These are phyloP conservation scores for Ptilodon capucinus DNA, from an alignment of 2,888 invertebrate genomes.

Conservation along the genomic window DNA sequence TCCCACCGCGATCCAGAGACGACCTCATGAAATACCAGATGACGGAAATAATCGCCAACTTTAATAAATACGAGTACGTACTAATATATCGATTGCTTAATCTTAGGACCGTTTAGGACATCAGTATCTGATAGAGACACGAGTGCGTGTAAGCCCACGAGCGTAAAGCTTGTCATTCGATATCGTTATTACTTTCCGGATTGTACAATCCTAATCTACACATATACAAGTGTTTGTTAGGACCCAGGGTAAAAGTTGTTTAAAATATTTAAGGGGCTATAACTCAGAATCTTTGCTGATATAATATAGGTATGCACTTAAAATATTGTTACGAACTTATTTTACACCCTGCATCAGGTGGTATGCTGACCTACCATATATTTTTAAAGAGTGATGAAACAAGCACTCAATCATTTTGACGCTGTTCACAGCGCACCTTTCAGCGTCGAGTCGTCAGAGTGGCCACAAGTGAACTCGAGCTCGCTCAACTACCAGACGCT, in stretches of 20 bases:
- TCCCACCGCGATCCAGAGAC: conserved; percentile 21
- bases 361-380: too few relatives aligned
- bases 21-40: conserved; percentile 31
- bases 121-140: neutral
- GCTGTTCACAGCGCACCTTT: neutral
- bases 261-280: too few relatives aligned
- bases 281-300: too few relatives aligned
- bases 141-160: neutral
- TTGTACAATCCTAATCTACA: neutral
- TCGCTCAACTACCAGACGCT: neutral
- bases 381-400: neutral
- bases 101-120: too few relatives aligned
- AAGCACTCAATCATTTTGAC: too few relatives aligned
- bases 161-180: neutral
- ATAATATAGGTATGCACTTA: too few relatives aligned
- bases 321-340: too few relatives aligned
- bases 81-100: too few relatives aligned
- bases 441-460: neutral
- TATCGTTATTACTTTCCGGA: neutral
- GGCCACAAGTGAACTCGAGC: neutral
- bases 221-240: neutral
- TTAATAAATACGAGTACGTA: too few relatives aligned
- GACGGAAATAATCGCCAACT: conserved; percentile 28
- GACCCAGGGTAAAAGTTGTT: too few relatives aligned
- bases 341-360: too few relatives aligned